Evolutionary conservation across 2,888 invertebrate genomes (phyloP), one percentile per base, ranked within the genome.

Genomic region (Argyra leucocephala): DNA sequence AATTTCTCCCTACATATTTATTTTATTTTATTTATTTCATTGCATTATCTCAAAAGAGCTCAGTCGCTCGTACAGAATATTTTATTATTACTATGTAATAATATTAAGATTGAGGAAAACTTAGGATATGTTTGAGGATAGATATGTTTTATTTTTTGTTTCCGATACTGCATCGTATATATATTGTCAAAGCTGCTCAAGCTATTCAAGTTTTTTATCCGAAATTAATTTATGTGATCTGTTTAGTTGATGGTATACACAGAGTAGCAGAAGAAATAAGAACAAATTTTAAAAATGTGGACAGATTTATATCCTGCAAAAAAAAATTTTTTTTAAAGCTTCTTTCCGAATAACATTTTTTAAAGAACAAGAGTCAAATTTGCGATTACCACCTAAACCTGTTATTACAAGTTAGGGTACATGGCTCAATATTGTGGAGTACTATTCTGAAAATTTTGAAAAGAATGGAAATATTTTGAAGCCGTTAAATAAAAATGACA

Each of bases 351-450:
- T 61, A 26, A 23, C 48, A 12, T 3, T 58, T 21, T 58, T 58
- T 22, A 58, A 58, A 58, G 22, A 58, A 5, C 22, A 22, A 22
- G 58, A 58, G 9, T 22, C 58, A 3, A 22, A 58, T 22, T 22
- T 58, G 10, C 68, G 69, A 57, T 65, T 75, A 63, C 74, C 75
- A 6, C 74, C 73, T 48, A 68, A 73, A 65, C 72, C 75, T 60
- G 70, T 74, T 37, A 26, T 74, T 31, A 74, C 74, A 22, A 65
- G 73, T 22, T 76, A 74, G 74, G 73, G 73, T 48, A 74, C 73
- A 15, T 74, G 75, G 74, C 63, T 76, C 10, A 64, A 72, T 15
- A 71, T 74, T 1, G 71, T 71, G 18, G 65, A 68, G 6, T 76
- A 71, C 65, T 73, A 73, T 63, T 69, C 68, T 12, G 63, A 71